Base-by-base conservation (phyloP, 1,140 invertebrate genomes). In the Cotesia chilonis region DNA sequence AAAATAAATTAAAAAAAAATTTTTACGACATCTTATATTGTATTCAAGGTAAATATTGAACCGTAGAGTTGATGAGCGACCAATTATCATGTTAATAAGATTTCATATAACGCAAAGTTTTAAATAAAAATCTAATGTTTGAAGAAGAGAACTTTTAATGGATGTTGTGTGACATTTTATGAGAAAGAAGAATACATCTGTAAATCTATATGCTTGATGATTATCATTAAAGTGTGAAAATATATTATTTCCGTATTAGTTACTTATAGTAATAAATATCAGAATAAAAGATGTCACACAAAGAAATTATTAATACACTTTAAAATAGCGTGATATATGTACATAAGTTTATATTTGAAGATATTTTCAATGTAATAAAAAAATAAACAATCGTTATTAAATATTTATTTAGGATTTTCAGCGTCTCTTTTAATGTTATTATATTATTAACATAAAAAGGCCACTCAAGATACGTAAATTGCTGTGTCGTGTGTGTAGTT, bases 221-320 rank as follows among this genome's bases (percentile, higher is more conserved):
- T 81, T 81, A 81, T 80, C 78, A 75, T 75, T 28, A n/a, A 52
- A 54, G 75, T 80, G 80, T 65, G 75, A 81, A 80, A 68, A 78
- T 77, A 72, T 76, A 77, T 51, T 20, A 59, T 59, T 20, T 20
- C 14, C 20, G 57, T 20, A 59, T 59, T 10, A 4, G 3, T 20
- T 59, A 59, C 7, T 20, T 59, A 28, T 55, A 14, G 12, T 55
- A 55, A n/a, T 14, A 14, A 55, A 55, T n/a, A 14, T 55, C 12
- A 14, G 4, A 4, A 17, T 28, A 28, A 20, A 9, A 28, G 14
- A 7, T 59, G 20, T 28, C 17, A 20, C 4, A 59, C 9, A 59
- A 28, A 59, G 7, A 5, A 55, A 55, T 55, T 55, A 5, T 12
- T 55, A 14, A 55, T 14, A 55, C 4, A 20, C 54, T 14, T 14